Percentiles rank a stretch among this genome's conserved stretches.
These are phyloP conservation scores for Micropterix aruncella DNA, from an alignment of 2,888 invertebrate genomes.

Conservation along the genomic window DNA sequence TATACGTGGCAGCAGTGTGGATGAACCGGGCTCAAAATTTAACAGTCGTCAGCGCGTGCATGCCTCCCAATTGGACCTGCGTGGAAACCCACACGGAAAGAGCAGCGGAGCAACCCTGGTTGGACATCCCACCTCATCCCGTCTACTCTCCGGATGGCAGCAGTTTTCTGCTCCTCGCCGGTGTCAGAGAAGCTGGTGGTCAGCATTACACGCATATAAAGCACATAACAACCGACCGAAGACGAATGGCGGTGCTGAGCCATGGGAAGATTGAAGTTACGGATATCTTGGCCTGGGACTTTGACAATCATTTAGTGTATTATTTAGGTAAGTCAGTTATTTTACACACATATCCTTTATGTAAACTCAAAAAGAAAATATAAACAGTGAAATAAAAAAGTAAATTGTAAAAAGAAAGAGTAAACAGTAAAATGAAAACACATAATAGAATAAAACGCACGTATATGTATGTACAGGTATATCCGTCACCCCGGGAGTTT, in stretches of 20 bases:
- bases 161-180: constrained; percentile 68
- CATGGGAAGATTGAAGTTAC: constrained; percentile 77
- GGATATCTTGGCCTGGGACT: constrained; percentile 75
- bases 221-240: constrained; percentile 68
- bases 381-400: too few species aligned
- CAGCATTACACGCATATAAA: constrained; percentile 83
- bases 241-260: constrained; percentile 71
- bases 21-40: constrained; percentile 89
- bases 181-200: constrained; percentile 70
- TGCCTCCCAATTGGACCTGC: constrained; percentile 72
- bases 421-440: too few species aligned
- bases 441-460: too few species aligned
- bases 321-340: constrained; percentile 42
- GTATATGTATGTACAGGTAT: too few species aligned
- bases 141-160: constrained; percentile 74
- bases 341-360: too few species aligned
- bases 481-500: too few species aligned
- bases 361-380: too few species aligned
- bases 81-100: constrained; percentile 74
- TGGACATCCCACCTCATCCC: constrained; percentile 73
- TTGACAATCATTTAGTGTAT: constrained; percentile 67
- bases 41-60: constrained; percentile 76
- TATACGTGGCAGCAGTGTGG: constrained; percentile 78
- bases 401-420: too few species aligned
- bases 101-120: constrained; percentile 73